phyloP scores from a whole-genome alignment of 2,113 vertebrate species.

The Ciconia stormi region DNA sequence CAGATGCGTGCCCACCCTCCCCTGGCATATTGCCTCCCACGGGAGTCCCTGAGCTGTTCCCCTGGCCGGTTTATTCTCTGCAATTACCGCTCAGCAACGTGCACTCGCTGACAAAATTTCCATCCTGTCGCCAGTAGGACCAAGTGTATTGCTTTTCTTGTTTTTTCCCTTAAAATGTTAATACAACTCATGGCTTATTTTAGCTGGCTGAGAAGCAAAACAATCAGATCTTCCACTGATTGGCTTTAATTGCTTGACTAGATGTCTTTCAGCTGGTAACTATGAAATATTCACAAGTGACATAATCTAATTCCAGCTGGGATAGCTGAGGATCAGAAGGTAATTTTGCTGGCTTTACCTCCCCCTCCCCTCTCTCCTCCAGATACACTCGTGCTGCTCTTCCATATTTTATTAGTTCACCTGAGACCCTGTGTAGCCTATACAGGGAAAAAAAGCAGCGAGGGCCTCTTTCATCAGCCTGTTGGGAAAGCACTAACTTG shows the following conservation, averaged over 20 bases:
- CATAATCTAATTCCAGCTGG: slow-evolving; percentile 15
- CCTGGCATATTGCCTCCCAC: background rate
- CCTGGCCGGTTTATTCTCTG: fast-evolving
- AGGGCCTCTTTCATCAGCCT: background rate
- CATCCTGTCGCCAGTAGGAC: background rate
- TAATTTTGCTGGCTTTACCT: background rate
- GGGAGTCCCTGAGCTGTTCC: background rate
- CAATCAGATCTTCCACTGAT: background rate
- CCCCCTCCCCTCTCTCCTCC: background rate
- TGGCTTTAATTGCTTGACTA: slow-evolving; percentile 34
- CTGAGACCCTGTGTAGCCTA: background rate
- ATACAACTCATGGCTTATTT: background rate
- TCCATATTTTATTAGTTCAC: background rate
- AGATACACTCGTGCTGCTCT: background rate
- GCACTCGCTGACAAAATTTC: background rate
- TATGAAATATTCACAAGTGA: slow-evolving; percentile 19
- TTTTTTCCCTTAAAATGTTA: background rate
- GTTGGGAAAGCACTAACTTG: background rate
- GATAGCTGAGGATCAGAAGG: background rate
- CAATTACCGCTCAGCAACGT: fast-evolving
- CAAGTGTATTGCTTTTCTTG: background rate
- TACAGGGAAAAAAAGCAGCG: fast-evolving
- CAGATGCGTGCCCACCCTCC: fast-evolving
- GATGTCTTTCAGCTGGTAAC: slow-evolving; percentile 22
- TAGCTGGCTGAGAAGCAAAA: background rate